These are phyloP conservation scores for Platysteira castanea DNA, from an alignment of 2,113 vertebrate species.

Conservation along the genomic window DNA sequence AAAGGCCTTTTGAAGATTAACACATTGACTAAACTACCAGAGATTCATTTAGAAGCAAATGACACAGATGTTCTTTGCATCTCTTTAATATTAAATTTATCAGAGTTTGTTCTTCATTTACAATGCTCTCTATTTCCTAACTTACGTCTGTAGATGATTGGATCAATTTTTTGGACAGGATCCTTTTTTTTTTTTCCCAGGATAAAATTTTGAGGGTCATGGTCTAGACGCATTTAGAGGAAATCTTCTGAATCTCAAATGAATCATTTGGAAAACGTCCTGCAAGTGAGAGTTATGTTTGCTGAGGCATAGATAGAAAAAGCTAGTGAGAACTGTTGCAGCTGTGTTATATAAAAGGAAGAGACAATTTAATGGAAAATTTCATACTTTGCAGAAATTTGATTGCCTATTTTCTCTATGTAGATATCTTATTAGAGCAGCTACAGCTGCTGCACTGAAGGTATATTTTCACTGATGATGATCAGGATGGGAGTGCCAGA, in stretches of 20 bases:
- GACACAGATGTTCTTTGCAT: not conserved
- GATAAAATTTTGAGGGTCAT: not conserved
- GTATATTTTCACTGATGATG: slow-evolving; percentile 61
- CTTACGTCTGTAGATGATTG: not conserved
- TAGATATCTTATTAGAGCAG: slow-evolving; percentile 71
- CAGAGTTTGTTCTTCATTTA: not conserved
- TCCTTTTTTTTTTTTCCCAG: not conserved
- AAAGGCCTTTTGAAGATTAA: slow-evolving; percentile 58
- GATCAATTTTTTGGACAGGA: not conserved
- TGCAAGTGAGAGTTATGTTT: slow-evolving; percentile 26
- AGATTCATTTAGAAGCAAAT: slow-evolving; percentile 29
- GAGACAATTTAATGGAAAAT: slow-evolving; percentile 75
- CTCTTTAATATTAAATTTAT: slow-evolving; percentile 10
- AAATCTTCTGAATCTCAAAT: slow-evolving; percentile 44
- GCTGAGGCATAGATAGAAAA: slow-evolving; percentile 57
- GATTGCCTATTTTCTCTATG: slow-evolving; percentile 80
- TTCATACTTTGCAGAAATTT: slow-evolving; percentile 76
- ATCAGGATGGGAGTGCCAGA: slow-evolving; percentile 24
- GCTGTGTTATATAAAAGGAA: slow-evolving; percentile 77
- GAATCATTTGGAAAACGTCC: slow-evolving; percentile 52
- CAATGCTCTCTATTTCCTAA: not conserved
- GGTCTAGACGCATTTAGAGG: not conserved
- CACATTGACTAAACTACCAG: slow-evolving; percentile 32
- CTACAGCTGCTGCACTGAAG: slow-evolving; percentile 70
- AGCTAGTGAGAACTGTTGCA: slow-evolving; percentile 67